These are phyloP conservation scores for Ophion obscuratus DNA, from an alignment of 2,888 invertebrate species.

Conservation along the genomic window DNA sequence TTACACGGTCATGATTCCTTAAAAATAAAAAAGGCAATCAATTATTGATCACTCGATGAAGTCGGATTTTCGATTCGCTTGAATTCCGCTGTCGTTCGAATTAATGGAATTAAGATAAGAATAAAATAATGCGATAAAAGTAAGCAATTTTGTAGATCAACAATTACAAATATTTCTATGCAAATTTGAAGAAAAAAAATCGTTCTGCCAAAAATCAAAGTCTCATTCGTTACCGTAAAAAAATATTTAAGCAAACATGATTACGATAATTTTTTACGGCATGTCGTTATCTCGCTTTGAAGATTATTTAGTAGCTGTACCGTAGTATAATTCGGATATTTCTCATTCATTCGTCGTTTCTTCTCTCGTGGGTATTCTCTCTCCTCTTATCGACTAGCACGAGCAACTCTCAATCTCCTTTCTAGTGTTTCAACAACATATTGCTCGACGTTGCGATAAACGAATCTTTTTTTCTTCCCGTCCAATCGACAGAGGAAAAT, in stretches of 20 bases:
- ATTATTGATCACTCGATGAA: too few relatives aligned
- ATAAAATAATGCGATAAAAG: not conserved
- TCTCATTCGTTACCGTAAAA: too few relatives aligned
- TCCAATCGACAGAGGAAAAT: not conserved
- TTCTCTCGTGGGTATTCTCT: not conserved
- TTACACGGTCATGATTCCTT: too few relatives aligned
- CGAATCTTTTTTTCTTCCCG: not conserved
- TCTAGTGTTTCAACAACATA: not conserved
- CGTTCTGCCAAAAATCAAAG: not conserved
- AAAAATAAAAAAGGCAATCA: too few relatives aligned
- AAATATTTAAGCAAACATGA: not conserved
- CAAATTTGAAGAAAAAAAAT: not conserved
- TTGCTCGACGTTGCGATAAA: not conserved
- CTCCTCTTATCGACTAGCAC: not conserved
- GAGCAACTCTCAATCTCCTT: not conserved
- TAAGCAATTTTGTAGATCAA: not conserved
- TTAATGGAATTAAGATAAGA: too few relatives aligned
- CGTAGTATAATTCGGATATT: too few relatives aligned
- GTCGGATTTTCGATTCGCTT: too few relatives aligned
- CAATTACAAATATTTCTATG: not conserved
- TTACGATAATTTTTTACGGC: too few relatives aligned
- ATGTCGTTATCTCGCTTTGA: too few relatives aligned
- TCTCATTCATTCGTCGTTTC: too few relatives aligned
- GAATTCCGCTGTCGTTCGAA: too few relatives aligned
- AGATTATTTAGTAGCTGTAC: too few relatives aligned